Evolutionary conservation across 2,888 invertebrate species (phyloP), one percentile per base, ranked within the genome.

Genomic region (Nineta flava): DNA sequence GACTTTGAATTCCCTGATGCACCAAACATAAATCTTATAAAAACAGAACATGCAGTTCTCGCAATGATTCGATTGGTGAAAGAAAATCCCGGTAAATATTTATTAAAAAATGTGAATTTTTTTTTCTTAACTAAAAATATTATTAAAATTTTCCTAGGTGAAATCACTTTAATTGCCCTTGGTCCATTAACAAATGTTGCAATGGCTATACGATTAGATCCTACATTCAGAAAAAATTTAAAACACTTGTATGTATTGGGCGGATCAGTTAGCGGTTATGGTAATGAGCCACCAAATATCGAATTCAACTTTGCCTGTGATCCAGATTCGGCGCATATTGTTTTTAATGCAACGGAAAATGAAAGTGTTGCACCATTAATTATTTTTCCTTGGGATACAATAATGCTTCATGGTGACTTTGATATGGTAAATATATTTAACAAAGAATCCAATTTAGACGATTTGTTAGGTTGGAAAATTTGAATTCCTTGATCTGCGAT

Each of bases 271-370:
- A 55, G 57, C 12, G 62, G 63, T n/a, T 34, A 57, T 9, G 69
- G 70, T 10, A 67, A 68, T 50, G 53, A 57, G 4, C 55, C 56
- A 1, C 62, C 66, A 1, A 59, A 67, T 10, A 67, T 71, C 1
- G 79, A 80, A 57, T 79, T 72, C 58, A 80, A 80, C 60, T 77
- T 79, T 55, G 58, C 60, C 46, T 61, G 61, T 51, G 79, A 80
- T 59, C 76, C 79, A 0, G 76, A 77, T 15, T 42, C 48, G 2
- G 34, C 17, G 9, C 42, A 31, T 31, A 48, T 48, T 10, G 48
- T 48, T 9, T 43, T 45, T 15, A 45, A 45, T 49, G 13, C 44
- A 26, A 44, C 49, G 10, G 13, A 35, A 5, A n/a, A 26, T 26
- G 26, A 34, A 10, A 19, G 32, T 9, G 12, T 21, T 19, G n/a